Percentiles rank a stretch among this genome's conserved stretches.
Evolutionary conservation across 2,797 vertebrate species (phyloP).

Genomic region (Zenarchopterus dispar): DNA sequence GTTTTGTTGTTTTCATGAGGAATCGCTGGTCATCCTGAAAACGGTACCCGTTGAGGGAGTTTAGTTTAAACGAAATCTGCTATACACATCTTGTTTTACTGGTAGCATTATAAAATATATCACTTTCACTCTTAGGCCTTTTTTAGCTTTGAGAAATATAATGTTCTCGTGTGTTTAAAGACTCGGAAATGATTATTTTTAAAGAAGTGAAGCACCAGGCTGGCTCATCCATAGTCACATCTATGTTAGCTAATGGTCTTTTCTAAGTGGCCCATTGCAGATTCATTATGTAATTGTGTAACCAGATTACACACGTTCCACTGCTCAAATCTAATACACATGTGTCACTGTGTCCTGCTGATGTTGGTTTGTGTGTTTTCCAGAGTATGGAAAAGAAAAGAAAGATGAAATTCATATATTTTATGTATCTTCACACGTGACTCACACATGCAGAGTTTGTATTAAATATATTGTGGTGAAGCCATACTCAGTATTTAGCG

Average conservation of each 20-base stretch:
- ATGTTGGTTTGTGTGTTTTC: background rate
- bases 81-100: constrained; percentile 15
- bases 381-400: background rate
- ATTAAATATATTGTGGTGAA: constrained; percentile 10
- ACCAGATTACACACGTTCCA: constrained; percentile 75
- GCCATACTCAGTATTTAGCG: background rate
- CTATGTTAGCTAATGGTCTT: constrained; percentile 58
- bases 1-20: constrained; percentile 26
- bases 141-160: background rate
- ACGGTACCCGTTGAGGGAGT: constrained; percentile 14
- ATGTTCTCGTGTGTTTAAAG: constrained; percentile 4
- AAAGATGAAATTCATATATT: constrained; percentile 4
- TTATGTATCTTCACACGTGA: constrained; percentile 26
- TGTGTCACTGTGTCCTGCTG: constrained; percentile 29
- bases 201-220: constrained; percentile 29
- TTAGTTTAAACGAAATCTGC: constrained; percentile 27
- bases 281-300: constrained; percentile 72
- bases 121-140: constrained; percentile 9
- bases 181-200: constrained; percentile 22
- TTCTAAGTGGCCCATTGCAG: constrained; percentile 62
- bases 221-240: constrained; percentile 39
- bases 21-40: constrained; percentile 22
- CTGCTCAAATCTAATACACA: constrained; percentile 52
- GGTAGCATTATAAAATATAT: constrained; percentile 15
- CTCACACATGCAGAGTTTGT: constrained; percentile 16